These are phyloP conservation scores for Drosophila trapezifrons DNA, from an alignment of 1,140 invertebrate genomes.

Conservation along the genomic window DNA sequence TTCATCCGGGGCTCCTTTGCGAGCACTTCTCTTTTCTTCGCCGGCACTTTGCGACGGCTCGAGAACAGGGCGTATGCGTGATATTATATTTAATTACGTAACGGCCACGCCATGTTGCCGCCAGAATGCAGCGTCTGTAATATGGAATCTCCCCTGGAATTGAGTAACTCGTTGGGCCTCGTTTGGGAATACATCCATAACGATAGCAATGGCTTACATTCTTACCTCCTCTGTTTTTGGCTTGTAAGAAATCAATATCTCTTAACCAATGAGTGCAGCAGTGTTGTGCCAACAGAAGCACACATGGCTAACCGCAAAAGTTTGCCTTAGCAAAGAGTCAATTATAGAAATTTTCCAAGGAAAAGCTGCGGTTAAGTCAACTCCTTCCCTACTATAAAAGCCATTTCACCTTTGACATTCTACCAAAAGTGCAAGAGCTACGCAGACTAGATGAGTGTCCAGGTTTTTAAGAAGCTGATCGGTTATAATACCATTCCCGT, in stretches of 20 bases:
- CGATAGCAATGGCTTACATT: too few relatives aligned
- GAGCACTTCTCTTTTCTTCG: not conserved
- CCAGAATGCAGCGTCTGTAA: not conserved
- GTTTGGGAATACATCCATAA: not conserved
- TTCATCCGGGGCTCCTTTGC: not conserved
- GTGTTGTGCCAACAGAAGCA: conserved; percentile 4
- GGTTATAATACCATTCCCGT: too few relatives aligned
- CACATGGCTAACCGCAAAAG: not conserved
- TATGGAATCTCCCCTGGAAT: not conserved
- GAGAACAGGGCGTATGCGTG: conserved; percentile 36
- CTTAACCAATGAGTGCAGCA: not conserved
- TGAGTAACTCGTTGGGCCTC: conserved; percentile 7
- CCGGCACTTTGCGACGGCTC: conserved; percentile 21
- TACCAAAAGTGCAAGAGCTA: not conserved
- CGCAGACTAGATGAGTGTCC: not conserved
- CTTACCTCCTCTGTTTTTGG: not conserved
- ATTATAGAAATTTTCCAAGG: not conserved
- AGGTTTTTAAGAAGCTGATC: conserved; percentile 5
- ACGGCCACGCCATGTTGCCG: conserved; percentile 12
- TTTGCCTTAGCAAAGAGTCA: not conserved
- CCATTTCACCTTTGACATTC: too few relatives aligned
- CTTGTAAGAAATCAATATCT: not conserved
- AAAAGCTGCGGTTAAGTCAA: not conserved
- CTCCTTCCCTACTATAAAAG: conserved; percentile 21
- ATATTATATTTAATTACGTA: conserved; percentile 40